Conservation (phyloP, 2,797 vertebrate species). For the Graptemys geographica region DNA sequence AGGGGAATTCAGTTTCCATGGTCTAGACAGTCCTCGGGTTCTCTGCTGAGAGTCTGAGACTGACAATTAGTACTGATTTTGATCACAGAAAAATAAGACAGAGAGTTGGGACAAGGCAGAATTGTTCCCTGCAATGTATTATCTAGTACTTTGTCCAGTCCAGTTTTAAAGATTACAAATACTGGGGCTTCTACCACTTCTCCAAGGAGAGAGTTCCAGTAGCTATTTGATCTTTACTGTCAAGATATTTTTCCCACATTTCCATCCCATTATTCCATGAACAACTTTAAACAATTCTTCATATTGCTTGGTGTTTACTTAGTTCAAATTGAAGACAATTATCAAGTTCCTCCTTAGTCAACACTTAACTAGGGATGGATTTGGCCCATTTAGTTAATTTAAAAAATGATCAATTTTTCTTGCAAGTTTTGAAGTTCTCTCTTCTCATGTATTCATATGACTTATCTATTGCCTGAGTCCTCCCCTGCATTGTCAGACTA, state of each 20-base stretch:
- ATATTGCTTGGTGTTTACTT: background rate
- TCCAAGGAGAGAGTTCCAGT: background rate
- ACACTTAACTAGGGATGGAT: background rate
- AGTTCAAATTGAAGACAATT: slow-evolving; percentile 7
- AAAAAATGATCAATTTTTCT: background rate
- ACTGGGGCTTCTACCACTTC: background rate
- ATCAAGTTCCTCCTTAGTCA: background rate
- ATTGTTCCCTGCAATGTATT: background rate
- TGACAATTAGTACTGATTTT: background rate
- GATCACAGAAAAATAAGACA: background rate
- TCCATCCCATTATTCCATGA: background rate
- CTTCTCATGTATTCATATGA: background rate
- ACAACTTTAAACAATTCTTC: background rate
- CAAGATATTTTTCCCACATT: background rate
- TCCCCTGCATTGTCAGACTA: background rate
- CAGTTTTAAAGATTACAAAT: background rate
- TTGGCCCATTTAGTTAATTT: background rate
- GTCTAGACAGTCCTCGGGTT: background rate
- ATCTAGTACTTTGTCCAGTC: background rate
- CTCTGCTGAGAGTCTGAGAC: background rate
- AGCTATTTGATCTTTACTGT: background rate
- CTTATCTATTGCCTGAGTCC: background rate
- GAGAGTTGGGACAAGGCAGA: fast-evolving
- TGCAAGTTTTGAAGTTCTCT: background rate
- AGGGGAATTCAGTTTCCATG: slow-evolving; percentile 10